These are phyloP conservation scores for Theristus sp. DNA, from an alignment of 2,888 invertebrate genomes.

Conservation along the genomic window DNA sequence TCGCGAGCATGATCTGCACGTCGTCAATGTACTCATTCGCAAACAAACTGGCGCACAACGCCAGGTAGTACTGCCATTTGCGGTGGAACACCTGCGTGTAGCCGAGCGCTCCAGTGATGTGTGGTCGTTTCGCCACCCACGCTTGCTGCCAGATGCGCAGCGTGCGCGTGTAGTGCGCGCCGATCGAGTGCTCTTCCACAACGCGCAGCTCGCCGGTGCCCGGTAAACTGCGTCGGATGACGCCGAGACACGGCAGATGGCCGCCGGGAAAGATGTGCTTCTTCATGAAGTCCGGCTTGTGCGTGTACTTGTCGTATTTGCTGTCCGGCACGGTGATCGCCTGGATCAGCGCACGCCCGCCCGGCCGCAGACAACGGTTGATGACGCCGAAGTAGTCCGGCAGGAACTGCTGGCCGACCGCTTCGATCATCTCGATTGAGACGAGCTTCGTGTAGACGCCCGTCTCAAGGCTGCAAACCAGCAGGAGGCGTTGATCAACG, in stretches of 20 bases:
- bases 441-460: conserved; percentile 15
- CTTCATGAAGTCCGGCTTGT: conserved; percentile 20
- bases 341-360: conserved; percentile 19
- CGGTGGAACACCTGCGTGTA: conserved; percentile 15
- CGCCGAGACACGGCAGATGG: conserved; percentile 16
- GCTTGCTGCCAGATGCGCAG: conserved; percentile 18
- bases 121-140: conserved; percentile 13
- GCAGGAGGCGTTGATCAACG: neutral
- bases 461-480: conserved; percentile 12
- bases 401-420: conserved; percentile 19
- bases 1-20: conserved; percentile 13
- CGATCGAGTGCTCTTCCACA: conserved; percentile 7
- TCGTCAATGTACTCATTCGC: conserved; percentile 16
- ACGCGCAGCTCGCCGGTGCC: neutral
- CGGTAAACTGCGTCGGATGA: conserved; percentile 3
- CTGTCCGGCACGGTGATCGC: conserved; percentile 19
- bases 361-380: conserved; percentile 13
- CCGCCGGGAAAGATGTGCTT: conserved; percentile 25
- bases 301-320: conserved; percentile 17
- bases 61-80: conserved; percentile 22
- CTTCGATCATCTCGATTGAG: conserved; percentile 23
- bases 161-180: conserved; percentile 18
- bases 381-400: conserved; percentile 18
- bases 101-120: conserved; percentile 12
- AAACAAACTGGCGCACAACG: conserved; percentile 18